Percentiles rank a stretch among this genome's conserved stretches.
These are phyloP conservation scores for Proisotoma minuta DNA, from an alignment of 2,888 invertebrate species.

Conservation along the genomic window DNA sequence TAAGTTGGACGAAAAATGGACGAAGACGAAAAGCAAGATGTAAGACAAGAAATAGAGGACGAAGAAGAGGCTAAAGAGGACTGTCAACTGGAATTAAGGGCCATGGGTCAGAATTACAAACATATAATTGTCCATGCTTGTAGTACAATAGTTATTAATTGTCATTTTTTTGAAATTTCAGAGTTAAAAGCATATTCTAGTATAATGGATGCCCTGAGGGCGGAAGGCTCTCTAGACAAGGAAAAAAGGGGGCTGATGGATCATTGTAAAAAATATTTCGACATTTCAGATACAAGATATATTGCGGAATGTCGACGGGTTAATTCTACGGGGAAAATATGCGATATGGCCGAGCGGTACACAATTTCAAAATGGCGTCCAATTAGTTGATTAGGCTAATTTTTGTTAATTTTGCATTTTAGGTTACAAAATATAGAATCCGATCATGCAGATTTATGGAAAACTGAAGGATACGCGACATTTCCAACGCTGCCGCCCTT, in stretches of 20 bases:
- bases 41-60: not conserved
- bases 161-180: constrained; percentile 22
- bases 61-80: constrained; percentile 5
- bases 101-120: constrained; percentile 24
- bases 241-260: constrained; percentile 30
- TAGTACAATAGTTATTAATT: not conserved
- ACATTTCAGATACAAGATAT: constrained; percentile 39
- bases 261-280: constrained; percentile 29
- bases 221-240: constrained; percentile 39
- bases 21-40: too few relatives aligned
- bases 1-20: too few relatives aligned
- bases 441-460: not conserved
- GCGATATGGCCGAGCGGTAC: constrained; percentile 35
- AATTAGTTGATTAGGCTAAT: not conserved
- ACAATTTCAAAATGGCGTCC: not conserved
- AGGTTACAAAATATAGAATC: not conserved
- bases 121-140: too few relatives aligned
- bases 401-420: not conserved
- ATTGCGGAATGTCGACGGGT: constrained; percentile 40
- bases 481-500: not conserved
- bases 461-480: not conserved
- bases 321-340: constrained; percentile 31
- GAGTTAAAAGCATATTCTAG: constrained; percentile 36
- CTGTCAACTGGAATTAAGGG: constrained; percentile 27
- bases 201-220: constrained; percentile 36